Evolutionary conservation across 2,888 invertebrate species (phyloP), one percentile per base, ranked within the genome.

Genomic region (Troides aeacus): DNA sequence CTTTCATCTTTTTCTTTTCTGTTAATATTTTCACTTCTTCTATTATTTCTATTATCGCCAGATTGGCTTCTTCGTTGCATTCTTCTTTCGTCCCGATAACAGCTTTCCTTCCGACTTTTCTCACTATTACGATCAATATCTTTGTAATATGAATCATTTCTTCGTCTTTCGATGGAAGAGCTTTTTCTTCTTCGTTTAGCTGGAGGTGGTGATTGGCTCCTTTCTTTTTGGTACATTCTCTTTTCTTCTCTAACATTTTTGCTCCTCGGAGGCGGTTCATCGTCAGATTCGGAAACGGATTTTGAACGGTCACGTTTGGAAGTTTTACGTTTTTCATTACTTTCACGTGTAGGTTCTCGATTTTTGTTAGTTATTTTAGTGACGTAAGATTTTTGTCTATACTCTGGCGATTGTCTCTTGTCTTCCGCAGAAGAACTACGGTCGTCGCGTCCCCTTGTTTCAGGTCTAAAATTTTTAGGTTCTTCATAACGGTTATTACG

Each of bases 401-500:
- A 77, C 46, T 86, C 87, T 0, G 87, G 85, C 1, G 90, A 88
- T 0, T 80, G 74, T 59, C 84, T 82, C 2, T 79, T 76, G 1
- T 81, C 77, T 4, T 84, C 83, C 0, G 74, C 68, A 0, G 87
- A 84, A 50, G 39, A 76, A 77, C 79, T 88, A 74, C 77, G 88
- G 72, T 78, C 90, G 72, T 76, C 85, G 71, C 80, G 92, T 77
- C 80, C 81, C 77, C 75, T 83, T 72, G 72, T 62, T 39, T 74
- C 76, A 59, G 80, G 80, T 58, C 83, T 78, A 4, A 79, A 73
- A 56, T 78, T 81, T 60, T 77, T 81, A 0, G 73, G 71, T 24
- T 87, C 88, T 2, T 84, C 93, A 74, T 91, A 86, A 76, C 87
- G 92, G 68, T 84, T 90, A 71, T 72, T 81, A 61, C 84, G 84